A percentile compares a stretch with the other conserved stretches of the same genome.
Conservation (phyloP, 2,113 vertebrate genomes). For the Thymallus thymallus region DNA sequence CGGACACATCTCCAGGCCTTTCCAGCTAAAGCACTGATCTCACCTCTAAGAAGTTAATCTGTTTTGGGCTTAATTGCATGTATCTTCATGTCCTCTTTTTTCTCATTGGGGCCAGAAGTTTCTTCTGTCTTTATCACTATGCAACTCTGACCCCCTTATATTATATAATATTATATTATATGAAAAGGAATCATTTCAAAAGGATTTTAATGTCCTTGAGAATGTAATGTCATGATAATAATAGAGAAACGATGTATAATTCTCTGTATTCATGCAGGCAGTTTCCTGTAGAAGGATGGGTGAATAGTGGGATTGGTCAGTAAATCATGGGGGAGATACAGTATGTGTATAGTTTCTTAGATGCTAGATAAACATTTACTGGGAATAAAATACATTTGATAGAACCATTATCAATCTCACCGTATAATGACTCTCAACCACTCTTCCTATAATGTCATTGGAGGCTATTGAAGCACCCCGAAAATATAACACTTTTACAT, state of each 20-base stretch:
- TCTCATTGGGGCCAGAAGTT: neutral
- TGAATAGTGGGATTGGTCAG: neutral
- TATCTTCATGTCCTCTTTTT: neutral
- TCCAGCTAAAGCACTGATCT: constrained; percentile 4
- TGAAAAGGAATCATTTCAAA: too few relatives aligned
- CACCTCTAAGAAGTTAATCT: constrained; percentile 5
- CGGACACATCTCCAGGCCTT: neutral
- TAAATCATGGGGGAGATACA: too few relatives aligned
- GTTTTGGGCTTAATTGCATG: constrained; percentile 22
- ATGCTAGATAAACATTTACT: neutral
- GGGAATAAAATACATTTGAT: neutral
- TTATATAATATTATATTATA: too few relatives aligned
- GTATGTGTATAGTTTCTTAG: neutral
- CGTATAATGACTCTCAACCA: too few relatives aligned
- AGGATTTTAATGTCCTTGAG: neutral
- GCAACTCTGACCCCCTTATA: neutral
- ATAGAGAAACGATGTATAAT: neutral
- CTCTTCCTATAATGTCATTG: too few relatives aligned
- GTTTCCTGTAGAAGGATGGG: neutral
- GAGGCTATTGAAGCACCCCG: too few relatives aligned
- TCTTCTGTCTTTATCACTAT: neutral
- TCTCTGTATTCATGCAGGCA: neutral
- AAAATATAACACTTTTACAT: too few relatives aligned
- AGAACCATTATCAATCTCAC: too few relatives aligned
- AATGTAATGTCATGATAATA: neutral